Evolutionary conservation across 2,888 invertebrate genomes (phyloP).

Genomic region (Rugalucina vietnamica): DNA sequence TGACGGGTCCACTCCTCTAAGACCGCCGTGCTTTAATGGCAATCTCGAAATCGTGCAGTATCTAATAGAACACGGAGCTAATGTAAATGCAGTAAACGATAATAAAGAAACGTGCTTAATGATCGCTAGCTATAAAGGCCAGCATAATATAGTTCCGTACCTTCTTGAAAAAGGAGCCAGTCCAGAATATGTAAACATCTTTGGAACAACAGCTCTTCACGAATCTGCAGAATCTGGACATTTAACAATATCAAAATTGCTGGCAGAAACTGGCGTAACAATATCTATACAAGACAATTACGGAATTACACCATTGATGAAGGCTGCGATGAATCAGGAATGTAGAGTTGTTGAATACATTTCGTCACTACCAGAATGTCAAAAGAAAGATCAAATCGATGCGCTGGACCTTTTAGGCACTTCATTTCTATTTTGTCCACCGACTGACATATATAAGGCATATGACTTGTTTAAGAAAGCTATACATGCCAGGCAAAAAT

Average conservation of each 20-base stretch:
- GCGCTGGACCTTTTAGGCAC: not conserved
- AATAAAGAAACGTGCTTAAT: not conserved
- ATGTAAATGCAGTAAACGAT: not conserved
- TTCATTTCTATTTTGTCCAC: not conserved
- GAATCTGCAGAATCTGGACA: not conserved
- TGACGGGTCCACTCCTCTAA: not conserved
- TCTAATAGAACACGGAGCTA: not conserved
- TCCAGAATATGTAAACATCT: not conserved
- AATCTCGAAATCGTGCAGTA: not conserved
- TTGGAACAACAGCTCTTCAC: not conserved
- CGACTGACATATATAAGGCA: not conserved
- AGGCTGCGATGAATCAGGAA: not conserved
- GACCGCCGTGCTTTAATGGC: not conserved
- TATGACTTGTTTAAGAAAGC: not conserved
- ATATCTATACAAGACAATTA: not conserved
- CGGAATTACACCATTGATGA: not conserved
- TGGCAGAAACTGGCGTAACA: not conserved
- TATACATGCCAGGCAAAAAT: not conserved
- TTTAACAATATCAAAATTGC: not conserved
- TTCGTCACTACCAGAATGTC: not conserved
- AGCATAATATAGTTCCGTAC: not conserved
- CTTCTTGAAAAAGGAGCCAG: not conserved
- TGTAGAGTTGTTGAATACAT: not conserved
- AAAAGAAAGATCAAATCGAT: not conserved
- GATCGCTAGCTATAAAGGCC: not conserved